Conservation (phyloP, 2,113 vertebrate species). For the Anarhynchus alexandrinus region DNA sequence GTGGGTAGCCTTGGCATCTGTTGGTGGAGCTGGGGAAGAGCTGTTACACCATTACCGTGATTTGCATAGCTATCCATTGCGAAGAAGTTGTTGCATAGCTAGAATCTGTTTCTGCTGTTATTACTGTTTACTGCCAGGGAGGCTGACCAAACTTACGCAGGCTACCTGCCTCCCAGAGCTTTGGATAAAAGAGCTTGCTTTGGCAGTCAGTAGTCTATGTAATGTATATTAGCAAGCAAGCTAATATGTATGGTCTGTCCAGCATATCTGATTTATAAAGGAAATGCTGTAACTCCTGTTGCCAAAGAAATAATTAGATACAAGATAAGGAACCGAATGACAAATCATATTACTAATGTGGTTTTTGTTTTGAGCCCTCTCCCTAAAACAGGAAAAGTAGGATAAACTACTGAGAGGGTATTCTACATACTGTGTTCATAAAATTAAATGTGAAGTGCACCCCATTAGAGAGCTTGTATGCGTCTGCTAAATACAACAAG, state of each 20-base stretch:
- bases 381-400: background rate
- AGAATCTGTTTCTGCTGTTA: background rate
- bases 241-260: background rate
- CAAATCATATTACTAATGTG: background rate
- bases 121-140: background rate
- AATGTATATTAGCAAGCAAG: background rate
- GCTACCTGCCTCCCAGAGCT: background rate
- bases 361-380: background rate
- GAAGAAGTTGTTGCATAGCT: background rate
- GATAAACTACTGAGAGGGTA: background rate
- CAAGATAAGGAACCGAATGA: slow-evolving; percentile 20
- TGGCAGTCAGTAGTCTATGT: background rate
- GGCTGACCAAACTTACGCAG: background rate
- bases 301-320: slow-evolving; percentile 40
- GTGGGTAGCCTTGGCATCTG: background rate
- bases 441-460: background rate
- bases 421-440: rapidly evolving
- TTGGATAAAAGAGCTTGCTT: background rate
- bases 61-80: background rate
- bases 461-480: background rate
- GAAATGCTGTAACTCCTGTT: slow-evolving; percentile 29
- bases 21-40: background rate
- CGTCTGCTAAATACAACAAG: background rate
- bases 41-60: rapidly evolving
- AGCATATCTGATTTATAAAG: background rate